A percentile compares a stretch with the other conserved stretches of the same genome.
These are phyloP conservation scores for human (Homo sapiens) DNA, from an alignment of 2,113 vertebrate species.

Conservation along the genomic window DNA sequence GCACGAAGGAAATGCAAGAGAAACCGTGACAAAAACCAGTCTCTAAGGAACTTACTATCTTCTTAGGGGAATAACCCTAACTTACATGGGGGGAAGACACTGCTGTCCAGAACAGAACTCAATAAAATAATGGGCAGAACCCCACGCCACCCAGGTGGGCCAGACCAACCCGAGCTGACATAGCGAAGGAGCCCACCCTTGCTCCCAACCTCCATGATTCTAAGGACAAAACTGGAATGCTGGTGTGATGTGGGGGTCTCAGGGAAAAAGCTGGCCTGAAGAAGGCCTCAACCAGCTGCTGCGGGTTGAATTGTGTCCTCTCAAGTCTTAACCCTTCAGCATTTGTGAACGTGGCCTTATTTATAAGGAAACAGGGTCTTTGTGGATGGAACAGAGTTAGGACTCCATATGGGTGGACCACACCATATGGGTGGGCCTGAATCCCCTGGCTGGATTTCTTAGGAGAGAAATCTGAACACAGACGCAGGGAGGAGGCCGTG, in stretches of 20 bases:
- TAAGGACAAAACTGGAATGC: background rate
- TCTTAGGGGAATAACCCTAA: background rate
- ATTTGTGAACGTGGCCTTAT: background rate
- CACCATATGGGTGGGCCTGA: background rate
- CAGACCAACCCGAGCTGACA: background rate
- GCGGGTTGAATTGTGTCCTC: background rate
- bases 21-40: too few species aligned
- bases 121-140: background rate
- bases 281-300: background rate
- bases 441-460: background rate
- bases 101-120: background rate
- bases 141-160: background rate
- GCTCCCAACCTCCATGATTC: background rate
- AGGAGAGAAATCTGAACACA: background rate
- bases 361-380: background rate
- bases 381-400: too few species aligned
- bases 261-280: background rate
- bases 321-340: background rate
- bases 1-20: background rate
- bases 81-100: background rate
- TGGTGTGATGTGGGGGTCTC: background rate
- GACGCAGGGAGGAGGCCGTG: background rate
- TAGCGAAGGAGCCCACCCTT: background rate
- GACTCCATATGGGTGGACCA: too few species aligned
- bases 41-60: background rate